Conservation (phyloP, 2,797 vertebrate genomes). For the Geotria australis region DNA sequence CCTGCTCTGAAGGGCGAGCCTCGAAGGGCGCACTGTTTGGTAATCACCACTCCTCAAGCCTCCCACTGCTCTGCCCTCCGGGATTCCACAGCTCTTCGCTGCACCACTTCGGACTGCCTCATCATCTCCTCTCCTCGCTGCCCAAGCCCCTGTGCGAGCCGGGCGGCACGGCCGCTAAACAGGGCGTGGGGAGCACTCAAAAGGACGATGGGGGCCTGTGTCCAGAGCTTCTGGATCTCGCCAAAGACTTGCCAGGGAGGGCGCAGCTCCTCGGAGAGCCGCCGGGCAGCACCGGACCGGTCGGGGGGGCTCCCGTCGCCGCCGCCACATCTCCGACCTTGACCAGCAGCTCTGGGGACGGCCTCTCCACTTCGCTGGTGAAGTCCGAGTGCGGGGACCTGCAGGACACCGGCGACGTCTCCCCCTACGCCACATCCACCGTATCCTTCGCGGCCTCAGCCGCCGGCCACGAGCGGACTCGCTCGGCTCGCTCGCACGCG, state of each 20-base stretch:
- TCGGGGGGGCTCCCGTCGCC: too few relatives aligned
- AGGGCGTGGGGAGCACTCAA: not conserved
- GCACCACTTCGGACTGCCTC: not conserved
- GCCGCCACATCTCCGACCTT: not conserved
- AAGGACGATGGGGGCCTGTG: not conserved
- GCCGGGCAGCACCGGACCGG: too few relatives aligned
- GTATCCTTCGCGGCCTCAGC: constrained; percentile 19
- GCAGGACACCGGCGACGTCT: constrained; percentile 16
- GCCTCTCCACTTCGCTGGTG: not conserved
- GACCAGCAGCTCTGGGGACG: not conserved
- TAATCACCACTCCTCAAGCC: not conserved
- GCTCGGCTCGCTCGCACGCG: not conserved
- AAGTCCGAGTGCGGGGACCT: constrained; percentile 2
- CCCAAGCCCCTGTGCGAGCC: not conserved
- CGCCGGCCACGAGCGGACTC: not conserved
- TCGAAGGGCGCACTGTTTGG: not conserved
- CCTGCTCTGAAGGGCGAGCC: not conserved
- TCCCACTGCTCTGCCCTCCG: not conserved
- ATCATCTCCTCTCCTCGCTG: not conserved
- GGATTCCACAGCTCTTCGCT: not conserved
- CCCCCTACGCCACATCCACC: constrained; percentile 17
- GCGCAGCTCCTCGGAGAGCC: too few relatives aligned
- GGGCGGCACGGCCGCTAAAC: not conserved
- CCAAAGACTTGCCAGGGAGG: not conserved
- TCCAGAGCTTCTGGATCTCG: not conserved